Evolutionary conservation across 1,140 invertebrate genomes (phyloP), one percentile per base, ranked within the genome.

Genomic region (Trichomalopsis sarcophagae): DNA sequence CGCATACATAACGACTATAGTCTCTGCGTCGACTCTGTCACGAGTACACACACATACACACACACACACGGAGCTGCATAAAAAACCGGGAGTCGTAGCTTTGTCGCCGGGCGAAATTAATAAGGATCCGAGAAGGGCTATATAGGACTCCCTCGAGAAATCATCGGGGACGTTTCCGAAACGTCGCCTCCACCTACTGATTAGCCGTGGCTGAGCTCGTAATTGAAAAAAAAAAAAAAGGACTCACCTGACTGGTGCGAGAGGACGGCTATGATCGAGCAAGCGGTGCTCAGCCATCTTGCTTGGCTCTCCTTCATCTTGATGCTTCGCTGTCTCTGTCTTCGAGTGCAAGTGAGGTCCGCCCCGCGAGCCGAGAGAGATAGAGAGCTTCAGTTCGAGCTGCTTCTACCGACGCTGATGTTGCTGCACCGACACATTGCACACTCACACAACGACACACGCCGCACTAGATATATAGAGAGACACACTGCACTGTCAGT

Each of bases 201-300:
- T 62, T n/a, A 62, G 21, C 30, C 11, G 14, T 30, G 21, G 55
- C 6, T 10, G n/a, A 75, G 9, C 27, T 27, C 27, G 27, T 47
- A 50, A 69, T 33, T 50, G n/a, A 40, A 69, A n/a, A 44, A 23
- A 47, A 81, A 81, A 0, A 10, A 50, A 14, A 73, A 6, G 30
- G 1, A 73, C 82, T 87, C 75, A 87, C 87, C 87, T 82, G 81
- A 86, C 14, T 86, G 87, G 78, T 86, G 77, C 62, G 44, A 83
- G n/a, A 87, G 79, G 17, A 87, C 27, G 27, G 79, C 81, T 68
- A 87, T 73, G 69, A 87, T 66, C 27, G 84, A 82, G 33, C 84
- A 86, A 66, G 84, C 4, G 33, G 79, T 79, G 79, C 87, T 82
- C 23, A 84, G 21, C 81, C 87, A 87, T 62, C 68, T 87, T 71